Conservation (phyloP, 2,113 vertebrate species). For the Calyptommatus sinebrachiatus region DNA sequence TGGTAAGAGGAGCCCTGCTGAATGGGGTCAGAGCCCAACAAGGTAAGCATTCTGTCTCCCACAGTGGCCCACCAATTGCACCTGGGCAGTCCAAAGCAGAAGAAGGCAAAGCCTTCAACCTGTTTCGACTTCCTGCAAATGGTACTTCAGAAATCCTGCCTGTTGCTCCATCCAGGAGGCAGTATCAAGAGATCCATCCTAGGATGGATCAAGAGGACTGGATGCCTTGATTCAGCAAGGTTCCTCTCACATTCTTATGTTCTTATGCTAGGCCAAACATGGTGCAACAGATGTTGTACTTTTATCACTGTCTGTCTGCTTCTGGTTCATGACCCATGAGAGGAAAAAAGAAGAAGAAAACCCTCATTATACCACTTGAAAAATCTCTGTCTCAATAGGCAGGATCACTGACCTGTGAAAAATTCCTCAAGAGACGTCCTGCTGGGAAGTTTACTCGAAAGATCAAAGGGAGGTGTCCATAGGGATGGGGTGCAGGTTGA, state of each 20-base stretch:
- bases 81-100: too few relatives aligned
- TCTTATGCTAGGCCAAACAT: not conserved
- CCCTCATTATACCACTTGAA: not conserved
- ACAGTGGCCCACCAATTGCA: too few relatives aligned
- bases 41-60: too few relatives aligned
- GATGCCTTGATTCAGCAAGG: too few relatives aligned
- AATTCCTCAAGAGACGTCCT: slow-evolving; percentile 20
- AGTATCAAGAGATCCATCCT: too few relatives aligned
- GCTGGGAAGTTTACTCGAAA: slow-evolving; percentile 21
- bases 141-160: too few relatives aligned
- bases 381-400: slow-evolving; percentile 1
- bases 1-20: too few relatives aligned
- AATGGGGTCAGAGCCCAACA: too few relatives aligned
- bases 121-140: too few relatives aligned
- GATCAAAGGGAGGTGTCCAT: slow-evolving; percentile 22
- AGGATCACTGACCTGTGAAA: not conserved
- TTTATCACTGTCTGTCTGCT: slow-evolving; percentile 22
- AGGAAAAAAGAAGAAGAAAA: not conserved
- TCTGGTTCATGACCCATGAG: slow-evolving; percentile 6
- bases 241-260: not conserved
- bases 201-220: too few relatives aligned
- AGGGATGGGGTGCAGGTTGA: not conserved
- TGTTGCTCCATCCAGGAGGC: too few relatives aligned
- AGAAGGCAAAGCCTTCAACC: too few relatives aligned
- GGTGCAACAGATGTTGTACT: not conserved